phyloP scores from a whole-genome alignment of 2,888 invertebrate species.

The Himalopsyche anomala region DNA sequence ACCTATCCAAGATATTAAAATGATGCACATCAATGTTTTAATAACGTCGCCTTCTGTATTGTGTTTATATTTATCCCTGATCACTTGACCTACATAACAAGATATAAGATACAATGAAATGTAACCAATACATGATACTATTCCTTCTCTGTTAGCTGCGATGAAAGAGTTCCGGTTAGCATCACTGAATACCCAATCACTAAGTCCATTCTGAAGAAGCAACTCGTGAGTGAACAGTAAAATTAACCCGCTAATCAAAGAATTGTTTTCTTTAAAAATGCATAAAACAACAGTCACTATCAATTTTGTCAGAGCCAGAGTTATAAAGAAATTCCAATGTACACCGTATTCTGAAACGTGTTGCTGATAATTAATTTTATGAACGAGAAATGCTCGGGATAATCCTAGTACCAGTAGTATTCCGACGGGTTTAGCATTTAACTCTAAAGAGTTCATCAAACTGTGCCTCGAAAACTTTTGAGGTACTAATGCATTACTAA shows the following conservation, averaged over 20 bases:
- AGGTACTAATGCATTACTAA: slow-evolving; percentile 87
- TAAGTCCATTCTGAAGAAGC: slow-evolving; percentile 79
- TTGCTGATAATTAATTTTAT: slow-evolving; percentile 87
- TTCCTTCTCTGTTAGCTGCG: slow-evolving; percentile 93
- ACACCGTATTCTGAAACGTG: slow-evolving; percentile 96
- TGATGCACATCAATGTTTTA: slow-evolving; percentile 60
- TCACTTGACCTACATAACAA: slow-evolving; percentile 78
- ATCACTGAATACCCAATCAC: slow-evolving; percentile 82
- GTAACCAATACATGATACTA: slow-evolving; percentile 91
- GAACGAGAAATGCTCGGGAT: slow-evolving; percentile 78
- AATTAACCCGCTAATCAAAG: slow-evolving; percentile 77
- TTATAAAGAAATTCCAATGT: slow-evolving; percentile 99
- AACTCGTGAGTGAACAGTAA: slow-evolving; percentile 82
- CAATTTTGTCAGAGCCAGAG: slow-evolving; percentile 89
- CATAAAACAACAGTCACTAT: slow-evolving; percentile 80
- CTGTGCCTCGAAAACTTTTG: slow-evolving; percentile 72
- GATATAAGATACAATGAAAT: slow-evolving; percentile 88
- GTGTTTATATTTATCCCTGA: slow-evolving; percentile 70
- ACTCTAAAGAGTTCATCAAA: slow-evolving; percentile 66
- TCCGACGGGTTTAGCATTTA: slow-evolving; percentile 70
- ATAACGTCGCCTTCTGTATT: slow-evolving; percentile 66
- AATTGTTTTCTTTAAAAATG: slow-evolving; percentile 74
- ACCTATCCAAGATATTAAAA: slow-evolving; percentile 71
- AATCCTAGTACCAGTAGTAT: slow-evolving; percentile 79
- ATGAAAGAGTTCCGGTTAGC: slow-evolving; percentile 79